Evolutionary conservation across 1,140 invertebrate genomes (phyloP), one percentile per base, ranked within the genome.

Genomic region (Drosophila elegans): DNA sequence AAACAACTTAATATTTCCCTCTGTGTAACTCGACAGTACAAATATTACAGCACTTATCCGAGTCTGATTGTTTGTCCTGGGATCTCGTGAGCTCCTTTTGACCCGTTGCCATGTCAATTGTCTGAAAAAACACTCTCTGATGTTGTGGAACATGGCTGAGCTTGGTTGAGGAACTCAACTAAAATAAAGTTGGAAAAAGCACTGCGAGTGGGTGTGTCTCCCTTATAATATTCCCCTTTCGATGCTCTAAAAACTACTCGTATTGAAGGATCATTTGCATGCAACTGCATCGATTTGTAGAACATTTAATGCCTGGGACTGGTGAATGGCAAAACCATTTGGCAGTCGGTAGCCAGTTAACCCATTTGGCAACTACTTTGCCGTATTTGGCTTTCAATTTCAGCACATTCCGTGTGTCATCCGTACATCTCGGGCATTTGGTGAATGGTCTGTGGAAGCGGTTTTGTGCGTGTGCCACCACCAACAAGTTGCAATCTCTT

Each of bases 401-500:
- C 46, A 45, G 44, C 36, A 51, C 41, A 67, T 67, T 48, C 48
- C 56, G 42, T 38, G 48, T 71, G 54, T 63, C 42, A 54, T 46
- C 46, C 32, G 52, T 38, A 45, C 32, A 42, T 62, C 60, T 56
- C 54, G 60, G 59, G 16, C 55, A 46, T 63, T 82, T 67, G 7
- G 25, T 64, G 45, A 62, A 81, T 75, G 63, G 49, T 61, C 55
- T 68, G 45, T 48, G 36, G 49, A 51, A 34, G n/a, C 48, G 48
- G 29, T 60, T 74, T 53, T 49, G 74, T 78, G 66, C 74, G 64
- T 68, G 73, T 7, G 7, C 57, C 27, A 32, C 57, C 27, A 62
- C 83, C 82, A 86, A 86, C 82, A 86, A 88, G 82, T 86, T 86
- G 78, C 63, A 45, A 32, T 63, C 51, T 62, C 73, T 78, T 57